Evolutionary conservation across 2,797 vertebrate genomes (phyloP).

Genomic region (Siniperca scherzeri): DNA sequence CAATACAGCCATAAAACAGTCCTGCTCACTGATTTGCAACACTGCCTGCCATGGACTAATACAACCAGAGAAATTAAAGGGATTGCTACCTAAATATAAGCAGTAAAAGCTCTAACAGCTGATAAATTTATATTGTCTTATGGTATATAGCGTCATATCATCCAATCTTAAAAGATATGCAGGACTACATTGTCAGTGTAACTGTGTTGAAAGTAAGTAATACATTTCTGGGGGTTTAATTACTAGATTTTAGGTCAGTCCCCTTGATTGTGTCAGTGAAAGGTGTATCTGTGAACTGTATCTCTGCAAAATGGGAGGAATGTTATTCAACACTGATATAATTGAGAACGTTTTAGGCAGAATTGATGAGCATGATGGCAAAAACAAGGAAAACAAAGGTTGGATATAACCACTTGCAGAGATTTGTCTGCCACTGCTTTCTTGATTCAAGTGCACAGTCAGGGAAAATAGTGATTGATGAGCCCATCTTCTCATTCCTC

Average conservation of each 20-base stretch:
- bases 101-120: constrained; percentile 11
- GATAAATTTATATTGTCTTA: constrained; percentile 1
- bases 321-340: neutral
- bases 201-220: neutral
- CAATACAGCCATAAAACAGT: constrained; percentile 24
- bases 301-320: neutral
- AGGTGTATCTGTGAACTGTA: neutral
- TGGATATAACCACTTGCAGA: constrained; percentile 22
- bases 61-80: constrained; percentile 16
- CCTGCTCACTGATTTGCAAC: constrained; percentile 42
- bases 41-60: constrained; percentile 10
- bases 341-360: constrained; percentile 12
- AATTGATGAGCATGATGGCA: constrained; percentile 20
- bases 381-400: constrained; percentile 41
- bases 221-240: neutral
- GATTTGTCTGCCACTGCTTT: constrained; percentile 43
- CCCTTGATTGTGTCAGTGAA: neutral
- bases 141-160: neutral
- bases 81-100: constrained; percentile 9
- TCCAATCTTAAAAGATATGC: neutral
- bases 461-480: constrained; percentile 78
- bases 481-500: constrained; percentile 63
- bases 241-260: neutral
- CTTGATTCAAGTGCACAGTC: constrained; percentile 60
- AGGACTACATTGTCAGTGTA: neutral